These are phyloP conservation scores for Melanostigma gelatinosum DNA, from an alignment of 2,113 vertebrate genomes.

Conservation along the genomic window DNA sequence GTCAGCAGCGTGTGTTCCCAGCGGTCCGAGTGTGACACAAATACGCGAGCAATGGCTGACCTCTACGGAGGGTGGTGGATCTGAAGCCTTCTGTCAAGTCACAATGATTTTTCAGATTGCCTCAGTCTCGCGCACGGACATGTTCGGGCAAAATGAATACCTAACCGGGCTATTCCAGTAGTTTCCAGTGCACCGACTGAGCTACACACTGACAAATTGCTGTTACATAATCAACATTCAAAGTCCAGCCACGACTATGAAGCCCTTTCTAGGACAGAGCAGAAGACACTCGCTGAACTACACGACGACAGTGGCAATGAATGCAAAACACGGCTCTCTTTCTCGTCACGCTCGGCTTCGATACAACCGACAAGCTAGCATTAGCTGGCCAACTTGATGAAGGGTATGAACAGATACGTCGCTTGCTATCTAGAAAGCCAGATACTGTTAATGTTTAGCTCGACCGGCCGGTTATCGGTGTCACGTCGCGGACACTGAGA, in stretches of 20 bases:
- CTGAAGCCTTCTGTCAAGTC: slow-evolving; percentile 56
- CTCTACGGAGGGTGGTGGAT: slow-evolving; percentile 61
- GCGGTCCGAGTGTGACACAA: slow-evolving; percentile 56
- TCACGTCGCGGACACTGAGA: background rate
- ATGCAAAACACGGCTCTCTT: background rate
- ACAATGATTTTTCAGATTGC: slow-evolving; percentile 17
- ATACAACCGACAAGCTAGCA: background rate
- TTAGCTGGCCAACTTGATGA: slow-evolving; percentile 15
- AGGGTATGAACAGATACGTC: slow-evolving; percentile 61
- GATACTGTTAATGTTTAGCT: slow-evolving; percentile 45
- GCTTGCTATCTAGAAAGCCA: background rate
- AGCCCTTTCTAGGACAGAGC: background rate
- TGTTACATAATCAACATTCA: slow-evolving; percentile 71
- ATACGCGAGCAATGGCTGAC: slow-evolving; percentile 60
- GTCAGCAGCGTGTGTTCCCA: slow-evolving; percentile 70
- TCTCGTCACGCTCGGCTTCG: background rate
- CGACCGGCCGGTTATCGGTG: slow-evolving; percentile 41
- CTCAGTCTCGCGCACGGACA: slow-evolving; percentile 26
- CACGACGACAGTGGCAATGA: background rate
- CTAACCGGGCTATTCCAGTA: background rate
- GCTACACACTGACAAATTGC: slow-evolving; percentile 30
- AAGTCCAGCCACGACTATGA: slow-evolving; percentile 37
- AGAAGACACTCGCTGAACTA: background rate
- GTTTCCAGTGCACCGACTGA: background rate
- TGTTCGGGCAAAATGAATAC: slow-evolving; percentile 15